phyloP scores from a whole-genome alignment of 2,113 vertebrate species.

The Oncorhynchus clarkii region DNA sequence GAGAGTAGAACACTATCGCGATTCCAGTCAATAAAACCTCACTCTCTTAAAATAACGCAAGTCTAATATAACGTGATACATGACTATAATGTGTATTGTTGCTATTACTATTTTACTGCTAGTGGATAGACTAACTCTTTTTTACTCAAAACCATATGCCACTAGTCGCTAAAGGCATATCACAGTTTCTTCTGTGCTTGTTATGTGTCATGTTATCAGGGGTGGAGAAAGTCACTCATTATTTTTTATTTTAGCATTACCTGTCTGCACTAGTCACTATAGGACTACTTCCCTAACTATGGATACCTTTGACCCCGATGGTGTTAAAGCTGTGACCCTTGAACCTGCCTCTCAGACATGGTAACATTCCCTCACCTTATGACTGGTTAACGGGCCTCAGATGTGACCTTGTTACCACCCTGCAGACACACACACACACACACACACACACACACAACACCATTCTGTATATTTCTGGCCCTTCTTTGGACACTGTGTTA shows the following conservation, averaged over 20 bases:
- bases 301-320: conserved; percentile 43
- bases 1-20: not conserved
- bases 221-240: too few species aligned
- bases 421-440: conserved; percentile 19
- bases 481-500: too few species aligned
- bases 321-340: conserved; percentile 41
- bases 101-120: too few species aligned
- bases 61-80: not conserved
- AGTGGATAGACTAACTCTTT: too few species aligned
- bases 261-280: not conserved
- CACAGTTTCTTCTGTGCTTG: too few species aligned
- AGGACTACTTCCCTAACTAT: not conserved
- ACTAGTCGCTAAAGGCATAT: not conserved
- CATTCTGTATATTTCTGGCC: too few species aligned
- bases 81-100: not conserved
- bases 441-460: not conserved
- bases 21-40: not conserved
- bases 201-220: too few species aligned
- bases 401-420: conserved; percentile 26
- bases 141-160: not conserved
- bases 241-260: not conserved
- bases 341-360: conserved; percentile 30
- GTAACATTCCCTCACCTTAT: conserved; percentile 40
- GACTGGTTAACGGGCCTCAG: conserved; percentile 53
- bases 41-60: not conserved